Evolutionary conservation across 1,140 invertebrate species (phyloP).

Genomic region (Meloidogyne hapla): DNA sequence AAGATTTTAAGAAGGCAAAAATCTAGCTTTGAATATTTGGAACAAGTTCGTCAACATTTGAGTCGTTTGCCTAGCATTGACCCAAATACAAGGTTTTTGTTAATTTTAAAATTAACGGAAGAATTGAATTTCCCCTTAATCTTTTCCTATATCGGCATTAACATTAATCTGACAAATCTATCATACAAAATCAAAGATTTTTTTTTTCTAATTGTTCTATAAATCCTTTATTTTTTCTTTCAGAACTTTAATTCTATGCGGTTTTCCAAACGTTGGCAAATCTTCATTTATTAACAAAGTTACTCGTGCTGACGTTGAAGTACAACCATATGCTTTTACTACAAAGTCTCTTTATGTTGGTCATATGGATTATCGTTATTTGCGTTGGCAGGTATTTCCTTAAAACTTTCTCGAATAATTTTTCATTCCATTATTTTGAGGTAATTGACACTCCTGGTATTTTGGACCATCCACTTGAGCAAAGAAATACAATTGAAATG

Average conservation of each 20-base stretch:
- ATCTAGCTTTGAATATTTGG: too few species aligned
- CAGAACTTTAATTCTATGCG: slow-evolving; percentile 88
- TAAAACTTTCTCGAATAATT: too few species aligned
- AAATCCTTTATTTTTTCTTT: slow-evolving; percentile 35
- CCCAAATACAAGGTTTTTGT: too few species aligned
- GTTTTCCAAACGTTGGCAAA: slow-evolving; percentile 98
- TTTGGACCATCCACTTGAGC: slow-evolving; percentile 91
- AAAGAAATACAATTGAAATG: slow-evolving; percentile 97
- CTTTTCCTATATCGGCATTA: too few species aligned
- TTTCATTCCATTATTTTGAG: slow-evolving; percentile 71
- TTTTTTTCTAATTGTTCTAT: too few species aligned
- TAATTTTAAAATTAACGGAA: too few species aligned
- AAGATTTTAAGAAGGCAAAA: slow-evolving; percentile 93
- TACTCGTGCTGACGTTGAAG: slow-evolving; percentile 97
- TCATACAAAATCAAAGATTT: too few species aligned
- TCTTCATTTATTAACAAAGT: slow-evolving; percentile 99
- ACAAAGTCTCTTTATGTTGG: slow-evolving; percentile 98
- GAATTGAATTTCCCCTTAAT: too few species aligned
- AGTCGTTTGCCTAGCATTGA: slow-evolving; percentile 96
- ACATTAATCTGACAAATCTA: too few species aligned
- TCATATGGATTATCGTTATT: slow-evolving; percentile 96
- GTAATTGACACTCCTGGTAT: slow-evolving; percentile 98
- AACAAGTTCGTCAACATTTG: slow-evolving; percentile 96
- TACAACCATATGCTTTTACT: slow-evolving; percentile 98
- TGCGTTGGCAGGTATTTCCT: slow-evolving; percentile 75